Base-by-base conservation (phyloP, 2,888 invertebrate species). In the Alsophila aescularia region DNA sequence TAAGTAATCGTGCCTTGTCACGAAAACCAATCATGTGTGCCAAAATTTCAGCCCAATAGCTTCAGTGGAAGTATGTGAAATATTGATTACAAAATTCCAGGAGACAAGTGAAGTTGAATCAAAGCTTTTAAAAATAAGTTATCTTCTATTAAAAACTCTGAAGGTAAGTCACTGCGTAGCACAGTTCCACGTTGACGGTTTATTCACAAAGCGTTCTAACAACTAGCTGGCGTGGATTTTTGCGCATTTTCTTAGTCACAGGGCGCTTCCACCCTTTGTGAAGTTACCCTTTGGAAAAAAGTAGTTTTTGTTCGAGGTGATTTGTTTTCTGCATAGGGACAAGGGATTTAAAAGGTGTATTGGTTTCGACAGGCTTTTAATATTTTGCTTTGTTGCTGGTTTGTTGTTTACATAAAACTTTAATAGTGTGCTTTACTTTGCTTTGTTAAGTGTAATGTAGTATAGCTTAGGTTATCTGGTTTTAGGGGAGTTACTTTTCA, bases 181-280 rank as follows among this genome's bases (percentile, higher is more conserved):
- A 9, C 35, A 37, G 8, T 16, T 34, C 24, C 6, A 21, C 37
- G 57, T 45, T 51, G 34, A 21, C 60, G 61, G 63, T 64, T 66
- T 60, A 67, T 66, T 66, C 62, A 66, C 66, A 68, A 68, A 70
- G 65, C 62, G 53, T 48, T 48, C 51, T 61, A 64, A 62, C 55
- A 60, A 68, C 64, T 53, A 62, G 55, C 63, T 66, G 66, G 61
- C 59, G 55, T 57, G 58, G 62, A 60, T 64, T 67, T 67, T 64
- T 56, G 44, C 64, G 41, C 58, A 52, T 55, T 60, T 62, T 61
- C 52, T 52, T 53, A 48, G 37, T 47, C 34, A 32, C 49, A 55
- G 59, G 41, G 43, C 36, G 51, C 18, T 55, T 59, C 53, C 14
- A 43, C 51, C 52, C 59, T 61, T 60, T 62, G 57, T 59, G 47